Evolutionary conservation across 1,140 invertebrate species (phyloP).

Genomic region (Drosophila ficusphila): DNA sequence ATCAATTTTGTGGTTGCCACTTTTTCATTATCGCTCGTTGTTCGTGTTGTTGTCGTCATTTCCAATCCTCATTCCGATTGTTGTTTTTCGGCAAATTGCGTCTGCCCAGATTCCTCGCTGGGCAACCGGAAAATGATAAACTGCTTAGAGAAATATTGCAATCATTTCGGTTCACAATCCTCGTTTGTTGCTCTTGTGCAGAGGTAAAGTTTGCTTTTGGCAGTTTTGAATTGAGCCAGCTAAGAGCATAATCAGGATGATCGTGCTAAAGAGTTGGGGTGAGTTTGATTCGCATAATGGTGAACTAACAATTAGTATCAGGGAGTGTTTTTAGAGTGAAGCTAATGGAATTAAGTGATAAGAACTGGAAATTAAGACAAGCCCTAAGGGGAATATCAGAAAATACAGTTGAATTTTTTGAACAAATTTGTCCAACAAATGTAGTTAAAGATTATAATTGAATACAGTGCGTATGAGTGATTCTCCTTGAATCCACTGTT

Average conservation of each 20-base stretch:
- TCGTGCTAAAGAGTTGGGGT: neutral
- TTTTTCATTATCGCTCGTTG: slow-evolving; percentile 69
- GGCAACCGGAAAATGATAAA: slow-evolving; percentile 58
- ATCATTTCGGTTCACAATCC: slow-evolving; percentile 45
- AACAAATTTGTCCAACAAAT: no score
- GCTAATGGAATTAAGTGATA: neutral
- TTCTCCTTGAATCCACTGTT: no score
- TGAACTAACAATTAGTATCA: neutral
- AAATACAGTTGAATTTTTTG: no score
- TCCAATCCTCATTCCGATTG: slow-evolving; percentile 31
- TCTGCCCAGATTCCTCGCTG: slow-evolving; percentile 44
- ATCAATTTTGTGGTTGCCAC: slow-evolving; percentile 59
- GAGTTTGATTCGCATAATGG: slow-evolving; percentile 2
- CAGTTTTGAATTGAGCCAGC: slow-evolving; percentile 10
- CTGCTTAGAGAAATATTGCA: slow-evolving; percentile 61
- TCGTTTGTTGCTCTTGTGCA: neutral
- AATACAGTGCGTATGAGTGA: no score
- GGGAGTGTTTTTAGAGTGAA: no score
- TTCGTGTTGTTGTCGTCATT: slow-evolving; percentile 30
- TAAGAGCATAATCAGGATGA: slow-evolving; percentile 39
- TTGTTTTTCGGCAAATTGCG: slow-evolving; percentile 57
- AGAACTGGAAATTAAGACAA: neutral
- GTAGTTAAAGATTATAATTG: no score
- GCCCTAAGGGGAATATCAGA: no score
- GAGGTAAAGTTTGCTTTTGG: slow-evolving; percentile 14